These are phyloP conservation scores for Dysdera silvatica DNA, from an alignment of 1,140 invertebrate genomes.

Conservation along the genomic window DNA sequence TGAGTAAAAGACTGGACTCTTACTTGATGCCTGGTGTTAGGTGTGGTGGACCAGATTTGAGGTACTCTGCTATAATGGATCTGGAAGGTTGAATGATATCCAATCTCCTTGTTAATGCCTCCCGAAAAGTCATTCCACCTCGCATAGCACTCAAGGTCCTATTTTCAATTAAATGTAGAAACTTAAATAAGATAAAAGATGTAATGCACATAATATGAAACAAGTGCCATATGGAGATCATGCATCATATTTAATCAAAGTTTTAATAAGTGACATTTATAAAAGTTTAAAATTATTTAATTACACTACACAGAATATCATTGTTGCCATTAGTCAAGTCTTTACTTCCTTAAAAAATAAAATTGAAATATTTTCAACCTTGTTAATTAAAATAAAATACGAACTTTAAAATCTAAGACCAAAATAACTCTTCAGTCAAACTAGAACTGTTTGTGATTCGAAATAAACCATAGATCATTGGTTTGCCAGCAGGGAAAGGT, in stretches of 20 bases:
- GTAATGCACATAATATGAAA: too few relatives aligned
- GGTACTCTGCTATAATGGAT: conserved; percentile 67
- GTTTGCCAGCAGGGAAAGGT: too few relatives aligned
- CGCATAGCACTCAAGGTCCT: conserved; percentile 90
- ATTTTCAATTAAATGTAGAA: conserved; percentile 36
- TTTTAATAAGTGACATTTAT: background rate
- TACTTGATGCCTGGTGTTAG: conserved; percentile 81
- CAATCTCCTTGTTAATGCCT: conserved; percentile 70
- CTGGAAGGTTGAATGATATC: conserved; percentile 78
- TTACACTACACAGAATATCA: too few relatives aligned
- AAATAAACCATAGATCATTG: too few relatives aligned
- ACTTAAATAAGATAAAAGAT: background rate
- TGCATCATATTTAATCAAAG: background rate
- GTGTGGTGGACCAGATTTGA: conserved; percentile 62
- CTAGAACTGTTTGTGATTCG: too few relatives aligned
- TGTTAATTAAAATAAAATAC: too few relatives aligned
- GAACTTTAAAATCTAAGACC: too few relatives aligned
- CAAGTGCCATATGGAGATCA: background rate
- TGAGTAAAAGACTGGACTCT: too few relatives aligned
- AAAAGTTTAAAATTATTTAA: background rate
- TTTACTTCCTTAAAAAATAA: too few relatives aligned
- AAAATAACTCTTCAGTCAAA: too few relatives aligned
- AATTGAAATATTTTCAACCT: too few relatives aligned
- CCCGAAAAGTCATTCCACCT: conserved; percentile 81
- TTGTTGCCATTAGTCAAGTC: too few relatives aligned